These are phyloP conservation scores for Rhopalosiphum padi DNA, from an alignment of 1,140 invertebrate genomes.

Conservation along the genomic window DNA sequence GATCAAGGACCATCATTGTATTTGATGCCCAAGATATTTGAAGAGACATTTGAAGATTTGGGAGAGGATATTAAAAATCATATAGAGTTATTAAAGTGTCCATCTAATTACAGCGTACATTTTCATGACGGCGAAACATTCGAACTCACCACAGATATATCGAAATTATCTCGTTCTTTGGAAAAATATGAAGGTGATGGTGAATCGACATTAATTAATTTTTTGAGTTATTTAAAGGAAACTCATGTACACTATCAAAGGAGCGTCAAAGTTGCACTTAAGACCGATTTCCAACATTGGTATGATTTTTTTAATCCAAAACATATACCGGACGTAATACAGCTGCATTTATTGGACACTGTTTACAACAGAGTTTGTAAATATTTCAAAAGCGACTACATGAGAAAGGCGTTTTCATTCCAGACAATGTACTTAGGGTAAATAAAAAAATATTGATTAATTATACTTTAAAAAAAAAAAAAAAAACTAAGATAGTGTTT, in stretches of 20 bases:
- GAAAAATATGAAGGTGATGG: constrained; percentile 33
- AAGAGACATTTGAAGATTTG: constrained; percentile 47
- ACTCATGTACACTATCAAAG: constrained; percentile 49
- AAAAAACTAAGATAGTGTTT: not conserved
- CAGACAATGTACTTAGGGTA: constrained; percentile 53
- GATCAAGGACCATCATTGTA: constrained; percentile 53
- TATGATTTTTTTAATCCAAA: constrained; percentile 50
- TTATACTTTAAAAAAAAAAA: not conserved
- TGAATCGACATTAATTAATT: constrained; percentile 20
- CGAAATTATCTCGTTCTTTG: constrained; percentile 40
- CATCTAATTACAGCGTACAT: constrained; percentile 36
- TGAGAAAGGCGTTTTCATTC: constrained; percentile 49
- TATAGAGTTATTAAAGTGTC: constrained; percentile 36
- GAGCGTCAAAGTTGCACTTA: constrained; percentile 39
- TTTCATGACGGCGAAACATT: constrained; percentile 45
- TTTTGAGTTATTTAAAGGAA: constrained; percentile 45
- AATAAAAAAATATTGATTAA: not conserved
- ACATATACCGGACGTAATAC: constrained; percentile 35
- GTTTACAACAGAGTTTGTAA: constrained; percentile 52
- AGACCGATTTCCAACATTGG: constrained; percentile 47
- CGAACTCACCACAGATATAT: constrained; percentile 40
- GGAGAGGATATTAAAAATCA: constrained; percentile 50
- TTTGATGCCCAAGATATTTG: constrained; percentile 48
- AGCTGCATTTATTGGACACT: constrained; percentile 32
- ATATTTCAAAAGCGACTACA: constrained; percentile 53